Evolutionary conservation across 2,113 vertebrate genomes (phyloP).

Genomic region (Tauraco erythrolophus): DNA sequence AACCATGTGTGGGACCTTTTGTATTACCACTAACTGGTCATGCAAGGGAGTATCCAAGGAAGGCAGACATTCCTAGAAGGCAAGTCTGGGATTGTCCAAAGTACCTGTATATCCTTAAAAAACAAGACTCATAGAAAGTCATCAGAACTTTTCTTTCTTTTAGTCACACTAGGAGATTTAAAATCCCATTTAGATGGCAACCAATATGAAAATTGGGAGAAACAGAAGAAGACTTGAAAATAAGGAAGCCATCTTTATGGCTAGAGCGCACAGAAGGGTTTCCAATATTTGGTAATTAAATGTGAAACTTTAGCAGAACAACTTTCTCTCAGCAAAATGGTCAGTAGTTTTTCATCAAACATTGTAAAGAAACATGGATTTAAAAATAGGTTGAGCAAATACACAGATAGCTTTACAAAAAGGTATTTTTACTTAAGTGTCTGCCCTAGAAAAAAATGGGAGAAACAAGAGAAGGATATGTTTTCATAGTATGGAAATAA

Average conservation of each 20-base stretch:
- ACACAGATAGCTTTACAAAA: neutral
- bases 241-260: neutral
- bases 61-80: neutral
- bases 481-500: neutral
- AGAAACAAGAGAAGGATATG: neutral
- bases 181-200: neutral
- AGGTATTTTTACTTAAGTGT: neutral
- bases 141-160: neutral
- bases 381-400: neutral
- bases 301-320: neutral
- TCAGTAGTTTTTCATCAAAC: neutral
- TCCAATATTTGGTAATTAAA: neutral
- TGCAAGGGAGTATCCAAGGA: neutral
- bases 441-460: neutral
- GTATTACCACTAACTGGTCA: neutral
- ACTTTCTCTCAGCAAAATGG: neutral
- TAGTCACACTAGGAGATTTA: neutral
- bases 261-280: neutral
- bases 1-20: rapidly evolving
- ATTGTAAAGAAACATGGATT: neutral
- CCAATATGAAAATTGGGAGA: neutral
- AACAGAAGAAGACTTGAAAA: neutral
- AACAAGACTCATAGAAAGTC: neutral
- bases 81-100: neutral
- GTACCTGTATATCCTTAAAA: neutral